Percentiles rank a stretch among this genome's conserved stretches.
phyloP scores from a whole-genome alignment of 2,797 vertebrate genomes.

The Platalea minor region DNA sequence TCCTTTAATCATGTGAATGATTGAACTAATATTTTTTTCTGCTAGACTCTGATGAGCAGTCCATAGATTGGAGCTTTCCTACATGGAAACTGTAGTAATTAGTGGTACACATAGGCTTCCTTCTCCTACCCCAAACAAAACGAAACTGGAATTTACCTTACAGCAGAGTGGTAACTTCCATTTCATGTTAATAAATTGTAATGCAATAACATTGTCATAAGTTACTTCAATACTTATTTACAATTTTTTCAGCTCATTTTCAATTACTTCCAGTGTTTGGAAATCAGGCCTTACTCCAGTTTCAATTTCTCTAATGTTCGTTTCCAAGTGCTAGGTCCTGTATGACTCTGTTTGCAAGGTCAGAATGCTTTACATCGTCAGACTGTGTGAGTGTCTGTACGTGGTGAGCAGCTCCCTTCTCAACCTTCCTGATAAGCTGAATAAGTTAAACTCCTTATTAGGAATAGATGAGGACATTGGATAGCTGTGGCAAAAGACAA shows the following conservation, averaged over 20 bases:
- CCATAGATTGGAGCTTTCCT: neutral
- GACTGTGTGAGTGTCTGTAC: neutral
- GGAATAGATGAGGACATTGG: neutral
- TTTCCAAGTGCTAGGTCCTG: neutral
- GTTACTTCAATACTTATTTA: neutral
- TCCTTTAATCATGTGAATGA: conserved; percentile 17
- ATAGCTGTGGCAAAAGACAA: neutral
- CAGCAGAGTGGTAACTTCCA: neutral
- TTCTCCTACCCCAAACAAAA: neutral
- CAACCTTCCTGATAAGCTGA: neutral
- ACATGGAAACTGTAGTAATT: conserved; percentile 20
- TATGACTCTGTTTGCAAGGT: neutral
- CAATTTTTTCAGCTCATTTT: neutral
- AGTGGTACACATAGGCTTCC: neutral
- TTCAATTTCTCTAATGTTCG: neutral
- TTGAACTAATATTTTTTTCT: conserved; percentile 15
- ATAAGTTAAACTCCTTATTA: neutral
- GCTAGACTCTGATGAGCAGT: neutral
- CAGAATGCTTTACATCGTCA: neutral
- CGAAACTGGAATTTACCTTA: conserved; percentile 1
- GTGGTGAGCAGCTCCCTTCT: neutral
- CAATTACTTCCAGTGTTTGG: neutral
- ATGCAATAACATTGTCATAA: neutral
- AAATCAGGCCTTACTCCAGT: neutral
- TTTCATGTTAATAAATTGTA: neutral